These are phyloP conservation scores for Zoanthus gigantus DNA, from an alignment of 92 coral and sea anemone species.

Conservation along the genomic window DNA sequence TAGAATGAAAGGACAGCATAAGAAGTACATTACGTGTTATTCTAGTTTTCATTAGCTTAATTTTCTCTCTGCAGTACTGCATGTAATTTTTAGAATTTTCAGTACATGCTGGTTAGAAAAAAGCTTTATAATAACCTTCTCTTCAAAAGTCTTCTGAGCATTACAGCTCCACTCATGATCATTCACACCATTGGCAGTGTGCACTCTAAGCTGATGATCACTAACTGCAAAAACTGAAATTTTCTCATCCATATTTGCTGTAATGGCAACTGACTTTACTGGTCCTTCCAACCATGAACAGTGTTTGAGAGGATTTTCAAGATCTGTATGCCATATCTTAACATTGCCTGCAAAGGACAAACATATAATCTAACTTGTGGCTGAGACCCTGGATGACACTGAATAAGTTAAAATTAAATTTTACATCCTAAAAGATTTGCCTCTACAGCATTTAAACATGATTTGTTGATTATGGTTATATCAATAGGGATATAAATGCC, in stretches of 20 bases:
- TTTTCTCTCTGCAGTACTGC: no score
- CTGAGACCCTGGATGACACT: neutral
- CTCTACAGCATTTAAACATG: no score
- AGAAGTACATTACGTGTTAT: no score
- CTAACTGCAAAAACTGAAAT: slow-evolving; percentile 67
- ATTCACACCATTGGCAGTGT: slow-evolving; percentile 72
- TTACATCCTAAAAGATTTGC: no score
- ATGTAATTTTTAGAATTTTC: no score
- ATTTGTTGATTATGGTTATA: no score
- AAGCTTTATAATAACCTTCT: slow-evolving; percentile 55
- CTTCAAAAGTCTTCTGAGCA: slow-evolving; percentile 73
- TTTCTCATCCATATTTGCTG: slow-evolving; percentile 50
- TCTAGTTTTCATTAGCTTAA: no score
- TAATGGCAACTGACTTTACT: slow-evolving; percentile 75
- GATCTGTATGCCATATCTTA: slow-evolving; percentile 77
- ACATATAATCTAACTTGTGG: neutral
- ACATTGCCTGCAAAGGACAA: slow-evolving; percentile 67
- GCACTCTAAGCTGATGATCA: slow-evolving; percentile 76
- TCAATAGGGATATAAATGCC: no score
- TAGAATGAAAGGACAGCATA: no score
- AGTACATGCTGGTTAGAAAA: no score
- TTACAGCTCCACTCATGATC: slow-evolving; percentile 71
- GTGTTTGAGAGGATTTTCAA: slow-evolving; percentile 72
- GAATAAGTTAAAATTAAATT: neutral
- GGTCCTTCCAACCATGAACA: slow-evolving; percentile 72